Conservation (phyloP, 2,113 vertebrate genomes). For the Chloroceryle aenea region DNA sequence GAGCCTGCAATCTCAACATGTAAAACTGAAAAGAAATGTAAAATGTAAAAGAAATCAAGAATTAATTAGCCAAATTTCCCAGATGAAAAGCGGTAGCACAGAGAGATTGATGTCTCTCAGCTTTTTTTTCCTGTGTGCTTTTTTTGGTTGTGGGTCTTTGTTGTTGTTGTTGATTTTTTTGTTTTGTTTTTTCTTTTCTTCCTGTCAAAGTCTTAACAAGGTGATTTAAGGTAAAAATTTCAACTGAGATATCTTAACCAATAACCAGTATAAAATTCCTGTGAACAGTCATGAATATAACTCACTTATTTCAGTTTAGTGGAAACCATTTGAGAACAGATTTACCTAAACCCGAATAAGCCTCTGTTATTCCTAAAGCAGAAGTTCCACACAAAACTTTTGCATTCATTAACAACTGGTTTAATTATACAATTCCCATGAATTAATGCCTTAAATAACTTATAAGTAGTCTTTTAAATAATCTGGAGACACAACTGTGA, state of each 20-base stretch:
- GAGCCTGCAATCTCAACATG: background rate
- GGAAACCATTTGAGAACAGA: background rate
- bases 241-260: background rate
- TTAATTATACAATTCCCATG: background rate
- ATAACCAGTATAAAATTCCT: background rate
- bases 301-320: background rate
- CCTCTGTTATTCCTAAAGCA: background rate
- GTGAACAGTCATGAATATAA: background rate
- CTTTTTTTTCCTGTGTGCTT: background rate
- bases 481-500: background rate
- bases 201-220: fast-evolving
- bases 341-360: background rate
- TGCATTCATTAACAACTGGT: background rate
- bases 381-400: background rate
- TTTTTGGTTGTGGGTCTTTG: background rate
- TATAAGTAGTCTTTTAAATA: background rate
- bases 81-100: background rate
- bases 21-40: background rate
- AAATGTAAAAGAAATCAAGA: background rate
- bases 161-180: background rate
- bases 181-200: background rate
- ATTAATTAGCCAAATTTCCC: background rate
- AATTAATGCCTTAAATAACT: background rate
- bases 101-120: background rate
- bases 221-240: background rate